These are phyloP conservation scores for Paramormyrops kingsleyae DNA, from an alignment of 2,113 vertebrate genomes.

Conservation along the genomic window DNA sequence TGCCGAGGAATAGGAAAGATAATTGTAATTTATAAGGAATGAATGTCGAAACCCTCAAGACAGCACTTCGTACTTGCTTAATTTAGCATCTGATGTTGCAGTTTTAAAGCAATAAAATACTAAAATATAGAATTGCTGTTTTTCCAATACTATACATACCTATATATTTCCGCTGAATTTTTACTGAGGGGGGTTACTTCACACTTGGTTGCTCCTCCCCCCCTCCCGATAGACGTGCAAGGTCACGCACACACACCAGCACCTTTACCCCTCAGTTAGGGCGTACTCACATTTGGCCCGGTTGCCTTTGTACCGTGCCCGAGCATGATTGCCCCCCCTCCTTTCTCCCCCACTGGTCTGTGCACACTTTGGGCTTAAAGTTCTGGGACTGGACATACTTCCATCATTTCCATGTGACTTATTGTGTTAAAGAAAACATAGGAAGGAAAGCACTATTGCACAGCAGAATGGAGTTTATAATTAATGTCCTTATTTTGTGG, in stretches of 20 bases:
- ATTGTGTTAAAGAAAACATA: too few relatives aligned
- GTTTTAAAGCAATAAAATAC: not conserved
- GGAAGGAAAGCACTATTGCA: not conserved
- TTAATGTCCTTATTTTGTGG: not conserved
- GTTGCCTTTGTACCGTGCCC: not conserved
- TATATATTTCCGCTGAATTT: not conserved
- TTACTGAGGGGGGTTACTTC: not conserved
- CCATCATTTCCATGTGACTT: not conserved
- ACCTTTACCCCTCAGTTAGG: not conserved
- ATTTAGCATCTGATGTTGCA: not conserved
- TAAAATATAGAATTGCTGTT: not conserved
- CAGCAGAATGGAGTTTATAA: not conserved
- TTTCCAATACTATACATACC: not conserved
- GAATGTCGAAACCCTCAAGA: not conserved
- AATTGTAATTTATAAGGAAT: not conserved
- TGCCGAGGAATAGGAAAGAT: not conserved
- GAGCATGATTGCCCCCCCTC: too few relatives aligned
- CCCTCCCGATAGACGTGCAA: not conserved
- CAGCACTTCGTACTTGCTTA: not conserved
- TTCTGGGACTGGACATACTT: not conserved
- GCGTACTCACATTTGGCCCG: not conserved
- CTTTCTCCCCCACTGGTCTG: too few relatives aligned
- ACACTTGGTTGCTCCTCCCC: not conserved
- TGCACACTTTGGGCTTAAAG: not conserved
- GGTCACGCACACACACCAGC: not conserved